A percentile compares a stretch with the other conserved stretches of the same genome.
Evolutionary conservation across 1,140 invertebrate species (phyloP).

Genomic region (Chironomus striatipennis): DNA sequence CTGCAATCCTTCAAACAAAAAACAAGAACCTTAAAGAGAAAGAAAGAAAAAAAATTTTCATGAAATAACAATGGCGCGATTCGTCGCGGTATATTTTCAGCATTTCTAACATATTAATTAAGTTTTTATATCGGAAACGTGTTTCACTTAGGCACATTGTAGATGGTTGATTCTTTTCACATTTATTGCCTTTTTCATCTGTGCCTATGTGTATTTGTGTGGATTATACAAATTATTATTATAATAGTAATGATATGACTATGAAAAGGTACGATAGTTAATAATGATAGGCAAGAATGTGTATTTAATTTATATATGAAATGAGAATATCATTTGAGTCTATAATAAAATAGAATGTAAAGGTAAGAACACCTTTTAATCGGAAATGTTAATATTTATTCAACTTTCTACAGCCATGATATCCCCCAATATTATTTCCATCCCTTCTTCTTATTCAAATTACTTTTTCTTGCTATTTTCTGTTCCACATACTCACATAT

Average conservation of each 20-base stretch:
- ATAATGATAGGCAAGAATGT: not conserved
- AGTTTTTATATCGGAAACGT: not conserved
- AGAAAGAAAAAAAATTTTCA: too few relatives aligned
- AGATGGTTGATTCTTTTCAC: not conserved
- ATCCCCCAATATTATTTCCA: too few relatives aligned
- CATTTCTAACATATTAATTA: conserved; percentile 19
- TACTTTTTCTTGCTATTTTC: too few relatives aligned
- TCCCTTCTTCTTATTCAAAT: too few relatives aligned
- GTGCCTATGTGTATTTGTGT: not conserved
- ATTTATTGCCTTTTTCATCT: too few relatives aligned
- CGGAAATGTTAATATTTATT: not conserved
- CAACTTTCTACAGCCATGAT: too few relatives aligned
- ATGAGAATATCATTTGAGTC: not conserved
- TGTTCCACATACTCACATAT: too few relatives aligned
- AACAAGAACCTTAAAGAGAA: not conserved
- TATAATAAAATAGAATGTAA: too few relatives aligned
- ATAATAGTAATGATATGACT: not conserved
- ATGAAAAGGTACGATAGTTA: not conserved
- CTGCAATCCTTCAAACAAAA: conserved; percentile 6
- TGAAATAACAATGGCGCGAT: not conserved
- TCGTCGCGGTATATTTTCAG: conserved; percentile 16
- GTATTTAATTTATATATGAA: not conserved
- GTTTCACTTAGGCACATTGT: not conserved
- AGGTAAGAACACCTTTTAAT: not conserved
- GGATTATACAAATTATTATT: not conserved